Base-by-base conservation (phyloP, 2,797 vertebrate species). In the Antrozous pallidus region DNA sequence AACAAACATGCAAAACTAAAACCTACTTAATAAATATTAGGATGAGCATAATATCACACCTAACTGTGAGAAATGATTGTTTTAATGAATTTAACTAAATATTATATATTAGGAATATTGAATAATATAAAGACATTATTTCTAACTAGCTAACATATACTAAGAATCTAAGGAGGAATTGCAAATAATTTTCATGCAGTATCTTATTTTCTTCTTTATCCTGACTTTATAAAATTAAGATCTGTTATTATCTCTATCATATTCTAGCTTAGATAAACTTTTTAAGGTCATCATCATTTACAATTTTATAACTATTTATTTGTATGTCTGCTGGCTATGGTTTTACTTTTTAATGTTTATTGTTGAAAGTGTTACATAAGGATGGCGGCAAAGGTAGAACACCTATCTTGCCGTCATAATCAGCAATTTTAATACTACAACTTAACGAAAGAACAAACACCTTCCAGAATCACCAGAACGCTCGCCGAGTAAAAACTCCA, bases 51-150 rank as follows among this genome's bases (percentile, higher is more conserved):
- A 7, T 75, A 71, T 78, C 38, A 70, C 14, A 85, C 36, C 85
- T 12, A n/a, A 63, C 56, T 81, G 17, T 88, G 47, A 79, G 33
- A 78, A 4, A 70, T 86, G 5, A 63, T 4, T 69, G 28, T 42
- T 70, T 94, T 93, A 74, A 8, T 69, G 7, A 87, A 45, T 73
- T 61, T 33, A 87, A 91, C 24, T 93, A 31, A 74, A 79, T 84
- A 73, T 65, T 87, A 22, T 36, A 17, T 45, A 56, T 33, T 86
- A 65, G 26, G 8, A 74, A 90, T 18, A 42, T 36, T 82, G 13
- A 77, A 33, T 83, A 56, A 78, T 42, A 67, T 45, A 7, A 56
- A 75, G 17, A 65, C 36, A 11, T 56, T 86, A 49, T 92, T 74
- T 71, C 22, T 74, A 51, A 51, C 42, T 42, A 84, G 26, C 28